These are phyloP conservation scores for Macropus fuliginosus DNA, from an alignment of 2,797 vertebrate genomes.

Conservation along the genomic window DNA sequence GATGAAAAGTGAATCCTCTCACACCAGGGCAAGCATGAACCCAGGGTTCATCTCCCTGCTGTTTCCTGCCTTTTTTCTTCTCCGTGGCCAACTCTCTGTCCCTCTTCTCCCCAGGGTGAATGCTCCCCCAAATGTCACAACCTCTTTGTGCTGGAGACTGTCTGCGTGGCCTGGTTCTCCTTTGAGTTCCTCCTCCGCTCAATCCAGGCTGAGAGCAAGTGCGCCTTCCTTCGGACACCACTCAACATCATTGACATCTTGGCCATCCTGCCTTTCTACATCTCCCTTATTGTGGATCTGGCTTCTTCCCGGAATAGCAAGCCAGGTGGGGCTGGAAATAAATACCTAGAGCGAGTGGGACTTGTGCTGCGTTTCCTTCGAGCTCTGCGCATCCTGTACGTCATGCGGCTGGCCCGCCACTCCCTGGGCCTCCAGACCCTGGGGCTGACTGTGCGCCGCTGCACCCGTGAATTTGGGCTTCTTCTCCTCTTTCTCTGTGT, in stretches of 20 bases:
- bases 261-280: conserved; percentile 96
- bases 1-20: neutral
- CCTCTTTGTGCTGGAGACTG: conserved; percentile 97
- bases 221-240: conserved; percentile 93
- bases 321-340: conserved; percentile 88
- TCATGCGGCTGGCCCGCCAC: conserved; percentile 95
- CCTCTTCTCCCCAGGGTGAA: conserved; percentile 89
- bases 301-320: conserved; percentile 82
- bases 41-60: neutral
- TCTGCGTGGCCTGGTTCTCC: conserved; percentile 98
- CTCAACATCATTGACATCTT: conserved; percentile 96
- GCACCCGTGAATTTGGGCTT: conserved; percentile 94
- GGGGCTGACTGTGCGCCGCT: conserved; percentile 93
- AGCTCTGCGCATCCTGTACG: conserved; percentile 95
- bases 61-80: neutral
- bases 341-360: conserved; percentile 95
- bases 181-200: conserved; percentile 96
- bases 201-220: conserved; percentile 96
- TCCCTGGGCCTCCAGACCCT: conserved; percentile 95
- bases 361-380: conserved; percentile 93
- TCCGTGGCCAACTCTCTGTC: neutral
- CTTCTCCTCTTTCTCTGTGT: conserved; percentile 96
- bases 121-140: conserved; percentile 93
- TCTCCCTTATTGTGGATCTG: conserved; percentile 92
- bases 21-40: neutral